These are phyloP conservation scores for Odontomachus brunneus DNA, from an alignment of 1,140 invertebrate species.

Conservation along the genomic window DNA sequence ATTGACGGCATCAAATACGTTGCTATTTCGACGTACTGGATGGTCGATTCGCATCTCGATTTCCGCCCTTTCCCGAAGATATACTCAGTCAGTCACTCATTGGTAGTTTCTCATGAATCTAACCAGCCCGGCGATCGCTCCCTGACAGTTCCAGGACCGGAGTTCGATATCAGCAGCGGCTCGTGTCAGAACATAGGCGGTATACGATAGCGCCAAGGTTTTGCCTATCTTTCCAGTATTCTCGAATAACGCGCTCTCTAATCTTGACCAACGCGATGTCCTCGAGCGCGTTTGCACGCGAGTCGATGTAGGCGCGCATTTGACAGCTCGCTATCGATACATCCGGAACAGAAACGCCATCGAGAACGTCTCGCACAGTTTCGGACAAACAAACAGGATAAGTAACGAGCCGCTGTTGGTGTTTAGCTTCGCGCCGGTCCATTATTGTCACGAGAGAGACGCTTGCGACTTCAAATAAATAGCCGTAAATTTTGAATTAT, in stretches of 20 bases:
- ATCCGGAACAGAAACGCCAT: constrained; percentile 35
- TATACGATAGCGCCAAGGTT: constrained; percentile 66
- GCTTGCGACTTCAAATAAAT: constrained; percentile 3
- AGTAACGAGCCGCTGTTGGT: neutral
- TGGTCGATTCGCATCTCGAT: too few relatives aligned
- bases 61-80: neutral
- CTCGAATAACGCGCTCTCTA: constrained; percentile 57
- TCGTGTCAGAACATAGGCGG: constrained; percentile 43
- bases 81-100: neutral
- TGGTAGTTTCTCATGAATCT: constrained; percentile 16
- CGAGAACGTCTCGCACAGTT: neutral
- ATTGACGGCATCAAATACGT: too few relatives aligned
- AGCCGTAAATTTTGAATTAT: constrained; percentile 9
- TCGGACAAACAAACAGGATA: too few relatives aligned
- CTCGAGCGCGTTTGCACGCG: constrained; percentile 59
- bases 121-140: constrained; percentile 28
- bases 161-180: constrained; percentile 58
- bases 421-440: too few relatives aligned
- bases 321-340: constrained; percentile 58
- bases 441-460: neutral
- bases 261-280: constrained; percentile 69
- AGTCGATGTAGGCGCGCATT: constrained; percentile 46
- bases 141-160: constrained; percentile 57
- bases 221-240: constrained; percentile 66
- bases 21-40: too few relatives aligned